These are phyloP conservation scores for Umimayanthus chanpuru DNA, from an alignment of 92 coral and sea anemone genomes.

Conservation along the genomic window DNA sequence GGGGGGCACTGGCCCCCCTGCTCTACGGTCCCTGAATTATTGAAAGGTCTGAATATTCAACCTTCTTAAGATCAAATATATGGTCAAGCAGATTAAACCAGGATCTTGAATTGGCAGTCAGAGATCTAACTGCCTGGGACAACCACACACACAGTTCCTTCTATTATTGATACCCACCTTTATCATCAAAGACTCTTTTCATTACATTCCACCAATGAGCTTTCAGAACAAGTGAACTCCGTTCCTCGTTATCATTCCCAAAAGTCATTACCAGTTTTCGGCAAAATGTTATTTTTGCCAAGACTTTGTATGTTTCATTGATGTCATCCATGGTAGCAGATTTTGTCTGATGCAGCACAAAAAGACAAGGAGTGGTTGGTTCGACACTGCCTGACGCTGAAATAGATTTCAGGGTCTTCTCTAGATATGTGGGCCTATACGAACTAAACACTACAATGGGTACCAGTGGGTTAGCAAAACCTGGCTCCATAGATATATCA, in stretches of 20 bases:
- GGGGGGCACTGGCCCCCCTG: too few relatives aligned
- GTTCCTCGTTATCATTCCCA: slow-evolving; percentile 84
- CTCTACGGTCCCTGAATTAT: too few relatives aligned
- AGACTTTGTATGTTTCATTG: slow-evolving; percentile 83
- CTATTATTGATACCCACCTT: too few relatives aligned
- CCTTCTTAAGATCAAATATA: too few relatives aligned
- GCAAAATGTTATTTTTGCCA: slow-evolving; percentile 88
- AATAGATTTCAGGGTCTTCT: slow-evolving; percentile 86
- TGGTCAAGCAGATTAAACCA: too few relatives aligned
- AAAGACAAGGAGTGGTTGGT: slow-evolving; percentile 87
- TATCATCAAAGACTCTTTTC: slow-evolving; percentile 86
- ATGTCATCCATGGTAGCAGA: slow-evolving; percentile 78
- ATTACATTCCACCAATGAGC: slow-evolving; percentile 93
- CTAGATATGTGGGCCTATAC: slow-evolving; percentile 86
- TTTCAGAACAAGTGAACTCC: slow-evolving; percentile 76
- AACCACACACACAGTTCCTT: too few relatives aligned
- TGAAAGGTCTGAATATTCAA: too few relatives aligned
- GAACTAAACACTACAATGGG: slow-evolving; percentile 89
- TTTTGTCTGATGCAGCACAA: slow-evolving; percentile 83
- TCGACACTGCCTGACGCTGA: slow-evolving; percentile 78
- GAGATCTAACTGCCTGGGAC: too few relatives aligned
- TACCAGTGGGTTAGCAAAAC: slow-evolving; percentile 67
- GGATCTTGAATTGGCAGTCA: too few relatives aligned
- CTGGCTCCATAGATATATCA: slow-evolving; percentile 57
- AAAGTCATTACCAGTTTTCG: slow-evolving; percentile 89